Conservation (phyloP, 64 coral and sea anemone genomes). For the Anthopleura sola region DNA sequence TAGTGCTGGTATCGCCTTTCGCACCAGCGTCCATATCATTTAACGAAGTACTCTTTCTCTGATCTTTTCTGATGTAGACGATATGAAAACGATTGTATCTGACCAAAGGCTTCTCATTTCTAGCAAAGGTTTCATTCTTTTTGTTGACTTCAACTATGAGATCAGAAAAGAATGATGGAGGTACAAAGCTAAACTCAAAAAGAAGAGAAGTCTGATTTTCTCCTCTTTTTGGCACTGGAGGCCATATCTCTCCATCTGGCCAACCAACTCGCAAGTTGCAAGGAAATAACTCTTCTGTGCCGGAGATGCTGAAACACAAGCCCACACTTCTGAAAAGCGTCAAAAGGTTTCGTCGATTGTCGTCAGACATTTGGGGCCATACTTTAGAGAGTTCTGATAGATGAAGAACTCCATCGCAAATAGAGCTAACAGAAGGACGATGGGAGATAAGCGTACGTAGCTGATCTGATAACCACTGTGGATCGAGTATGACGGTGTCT, state of each 20-base stretch:
- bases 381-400: slow-evolving; percentile 42
- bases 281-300: slow-evolving; percentile 60
- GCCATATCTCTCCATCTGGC: slow-evolving; percentile 48
- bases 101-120: slow-evolving; percentile 28
- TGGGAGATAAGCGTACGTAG: slow-evolving; percentile 61
- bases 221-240: slow-evolving; percentile 11
- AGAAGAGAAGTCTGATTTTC: slow-evolving; percentile 58
- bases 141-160: slow-evolving; percentile 39
- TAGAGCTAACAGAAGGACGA: slow-evolving; percentile 26
- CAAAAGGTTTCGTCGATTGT: slow-evolving; percentile 39
- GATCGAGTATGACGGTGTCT: slow-evolving; percentile 67
- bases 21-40: not conserved
- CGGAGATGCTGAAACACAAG: slow-evolving; percentile 59
- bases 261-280: slow-evolving; percentile 60
- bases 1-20: no score
- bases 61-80: slow-evolving; percentile 31
- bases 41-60: not conserved
- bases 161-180: slow-evolving; percentile 72
- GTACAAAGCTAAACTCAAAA: slow-evolving; percentile 74
- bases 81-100: slow-evolving; percentile 75
- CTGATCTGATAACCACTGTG: slow-evolving; percentile 70
- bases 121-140: not conserved
- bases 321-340: slow-evolving; percentile 64
- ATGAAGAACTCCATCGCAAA: slow-evolving; percentile 46
- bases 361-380: slow-evolving; percentile 54